A percentile compares a stretch with the other conserved stretches of the same genome.
Conservation (phyloP, 2,113 vertebrate species). For the Callaeas wilsoni region DNA sequence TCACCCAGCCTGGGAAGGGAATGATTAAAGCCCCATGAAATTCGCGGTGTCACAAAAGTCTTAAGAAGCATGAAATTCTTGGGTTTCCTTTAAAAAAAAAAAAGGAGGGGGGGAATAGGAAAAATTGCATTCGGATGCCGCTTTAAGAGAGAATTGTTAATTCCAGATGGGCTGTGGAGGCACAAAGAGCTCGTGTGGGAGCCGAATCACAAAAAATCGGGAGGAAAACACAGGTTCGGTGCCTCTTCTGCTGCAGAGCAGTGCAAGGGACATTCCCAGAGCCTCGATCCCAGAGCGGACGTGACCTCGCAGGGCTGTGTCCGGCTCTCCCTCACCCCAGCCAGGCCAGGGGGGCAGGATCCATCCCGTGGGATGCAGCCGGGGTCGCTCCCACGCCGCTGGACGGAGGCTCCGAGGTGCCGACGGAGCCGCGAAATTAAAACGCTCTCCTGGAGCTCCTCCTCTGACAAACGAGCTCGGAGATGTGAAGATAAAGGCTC, state of each 20-base stretch:
- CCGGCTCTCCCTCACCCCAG: not conserved
- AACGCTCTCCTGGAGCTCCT: not conserved
- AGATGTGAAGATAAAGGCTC: not conserved
- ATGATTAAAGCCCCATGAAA: slow-evolving; percentile 78
- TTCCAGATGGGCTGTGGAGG: not conserved
- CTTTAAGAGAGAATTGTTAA: not conserved
- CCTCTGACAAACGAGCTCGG: not conserved
- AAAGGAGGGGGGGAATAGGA: too few relatives aligned
- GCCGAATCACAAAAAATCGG: not conserved
- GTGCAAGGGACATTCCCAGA: not conserved
- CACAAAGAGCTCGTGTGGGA: not conserved
- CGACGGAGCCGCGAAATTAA: rapidly evolving
- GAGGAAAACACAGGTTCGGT: not conserved
- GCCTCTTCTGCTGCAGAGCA: not conserved
- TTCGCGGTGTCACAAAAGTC: slow-evolving; percentile 63
- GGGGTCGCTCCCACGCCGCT: rapidly evolving
- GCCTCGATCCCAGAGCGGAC: not conserved
- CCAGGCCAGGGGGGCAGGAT: too few relatives aligned
- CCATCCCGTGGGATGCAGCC: rapidly evolving
- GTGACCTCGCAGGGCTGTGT: not conserved
- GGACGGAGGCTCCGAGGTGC: rapidly evolving
- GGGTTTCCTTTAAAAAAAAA: not conserved
- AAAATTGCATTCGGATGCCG: not conserved
- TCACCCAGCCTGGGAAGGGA: slow-evolving; percentile 11
- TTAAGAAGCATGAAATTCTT: slow-evolving; percentile 33